Conservation (phyloP, 2,113 vertebrate genomes). For the Sturnus vulgaris region DNA sequence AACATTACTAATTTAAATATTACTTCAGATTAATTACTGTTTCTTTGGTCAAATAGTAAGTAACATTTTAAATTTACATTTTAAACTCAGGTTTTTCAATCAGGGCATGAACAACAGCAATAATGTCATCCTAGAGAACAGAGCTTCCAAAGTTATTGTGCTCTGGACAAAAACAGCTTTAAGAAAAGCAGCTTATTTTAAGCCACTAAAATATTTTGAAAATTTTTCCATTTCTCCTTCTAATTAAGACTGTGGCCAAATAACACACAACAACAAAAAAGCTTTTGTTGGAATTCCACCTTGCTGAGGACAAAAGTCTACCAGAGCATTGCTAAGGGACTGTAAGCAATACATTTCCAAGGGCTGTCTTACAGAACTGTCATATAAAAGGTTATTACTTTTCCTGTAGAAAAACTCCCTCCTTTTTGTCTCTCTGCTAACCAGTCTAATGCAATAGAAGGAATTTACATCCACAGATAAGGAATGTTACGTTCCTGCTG, state of each 20-base stretch:
- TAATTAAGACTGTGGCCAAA: slow-evolving; percentile 16
- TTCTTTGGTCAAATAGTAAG: not conserved
- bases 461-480: not conserved
- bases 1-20: not conserved
- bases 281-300: slow-evolving; percentile 1
- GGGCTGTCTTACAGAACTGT: not conserved
- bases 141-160: not conserved
- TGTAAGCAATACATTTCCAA: not conserved
- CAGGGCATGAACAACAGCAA: not conserved
- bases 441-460: not conserved
- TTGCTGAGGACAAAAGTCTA: not conserved
- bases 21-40: not conserved
- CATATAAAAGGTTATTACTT: not conserved
- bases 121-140: not conserved
- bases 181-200: slow-evolving; percentile 58
- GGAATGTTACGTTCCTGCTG: not conserved
- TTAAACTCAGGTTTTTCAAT: not conserved
- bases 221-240: not conserved
- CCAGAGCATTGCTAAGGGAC: not conserved
- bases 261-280: not conserved
- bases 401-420: not conserved
- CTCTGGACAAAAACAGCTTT: slow-evolving; percentile 11
- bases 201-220: slow-evolving; percentile 25
- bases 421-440: not conserved
- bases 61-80: not conserved